Conservation (phyloP, 2,888 invertebrate genomes). For the Gasteruption jaculator region DNA sequence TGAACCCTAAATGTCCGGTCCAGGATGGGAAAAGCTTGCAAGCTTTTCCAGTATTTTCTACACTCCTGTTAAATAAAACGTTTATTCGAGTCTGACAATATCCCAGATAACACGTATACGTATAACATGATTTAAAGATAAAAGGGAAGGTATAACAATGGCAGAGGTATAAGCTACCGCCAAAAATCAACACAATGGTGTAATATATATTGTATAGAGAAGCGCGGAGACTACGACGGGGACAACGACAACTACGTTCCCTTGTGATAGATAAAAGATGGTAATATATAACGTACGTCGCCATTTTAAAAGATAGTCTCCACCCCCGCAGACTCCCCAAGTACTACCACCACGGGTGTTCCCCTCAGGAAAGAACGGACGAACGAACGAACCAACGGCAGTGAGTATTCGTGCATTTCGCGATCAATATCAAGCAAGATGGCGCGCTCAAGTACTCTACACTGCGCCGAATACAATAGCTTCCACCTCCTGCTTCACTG, state of each 20-base stretch:
- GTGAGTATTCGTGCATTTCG: conserved; percentile 47
- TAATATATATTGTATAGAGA: conserved; percentile 12
- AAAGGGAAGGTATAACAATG: no score
- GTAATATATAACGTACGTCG: conserved; percentile 35
- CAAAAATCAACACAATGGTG: conserved; percentile 11
- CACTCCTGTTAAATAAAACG: no score
- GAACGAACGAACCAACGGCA: conserved; percentile 32
- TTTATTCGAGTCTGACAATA: no score
- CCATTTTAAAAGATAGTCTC: conserved; percentile 46
- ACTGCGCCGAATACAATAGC: conserved; percentile 48
- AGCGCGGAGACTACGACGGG: background rate
- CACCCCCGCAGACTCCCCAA: conserved; percentile 38
- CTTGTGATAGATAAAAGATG: conserved; percentile 39
- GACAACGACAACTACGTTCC: no score
- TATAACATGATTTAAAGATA: no score
- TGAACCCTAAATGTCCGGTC: no score
- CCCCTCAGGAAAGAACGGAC: conserved; percentile 24
- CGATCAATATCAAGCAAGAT: conserved; percentile 53
- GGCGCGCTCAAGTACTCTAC: conserved; percentile 48
- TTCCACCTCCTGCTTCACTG: conserved; percentile 25
- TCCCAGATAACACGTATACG: no score
- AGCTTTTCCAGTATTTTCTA: no score
- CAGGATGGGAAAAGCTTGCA: no score
- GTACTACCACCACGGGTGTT: conserved; percentile 19
- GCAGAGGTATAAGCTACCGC: no score